These are phyloP conservation scores for Aurelia sp. DNA, from an alignment of 30 jellyfish, hydroid and myxozoan genomes.

Conservation along the genomic window DNA sequence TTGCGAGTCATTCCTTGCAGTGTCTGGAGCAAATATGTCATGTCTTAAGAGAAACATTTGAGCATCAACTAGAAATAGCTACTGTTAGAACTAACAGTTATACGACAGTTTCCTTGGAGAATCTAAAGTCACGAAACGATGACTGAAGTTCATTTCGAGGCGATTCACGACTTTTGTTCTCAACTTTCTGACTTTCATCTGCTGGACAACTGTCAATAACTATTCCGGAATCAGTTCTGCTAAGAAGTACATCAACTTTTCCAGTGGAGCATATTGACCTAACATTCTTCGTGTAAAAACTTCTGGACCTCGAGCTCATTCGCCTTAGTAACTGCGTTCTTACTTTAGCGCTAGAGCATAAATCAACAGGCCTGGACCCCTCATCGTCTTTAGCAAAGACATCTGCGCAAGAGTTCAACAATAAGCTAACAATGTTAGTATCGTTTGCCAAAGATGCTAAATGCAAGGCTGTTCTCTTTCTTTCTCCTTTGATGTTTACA, in stretches of 20 bases:
- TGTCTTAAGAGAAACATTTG: background rate
- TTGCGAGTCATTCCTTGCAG: too few relatives aligned
- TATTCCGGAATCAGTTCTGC: conserved; percentile 43
- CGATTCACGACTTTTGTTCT: background rate
- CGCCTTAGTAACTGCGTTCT: conserved; percentile 16
- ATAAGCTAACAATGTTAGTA: conserved; percentile 14
- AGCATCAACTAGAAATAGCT: background rate
- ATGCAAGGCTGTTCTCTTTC: conserved; percentile 46
- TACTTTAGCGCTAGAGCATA: conserved; percentile 43
- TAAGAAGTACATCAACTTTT: background rate
- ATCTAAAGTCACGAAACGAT: conserved; percentile 31
- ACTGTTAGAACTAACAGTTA: background rate
- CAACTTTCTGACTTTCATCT: background rate
- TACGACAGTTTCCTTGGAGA: conserved; percentile 34
- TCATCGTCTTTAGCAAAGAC: conserved; percentile 43
- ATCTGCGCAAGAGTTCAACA: conserved; percentile 63
- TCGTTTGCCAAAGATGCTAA: conserved; percentile 25
- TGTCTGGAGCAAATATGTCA: background rate
- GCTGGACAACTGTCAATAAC: background rate
- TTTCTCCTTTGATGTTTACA: conserved; percentile 25
- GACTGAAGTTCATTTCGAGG: conserved; percentile 3
- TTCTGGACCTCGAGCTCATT: conserved; percentile 55
- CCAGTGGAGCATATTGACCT: background rate
- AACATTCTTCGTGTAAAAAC: conserved; percentile 22
- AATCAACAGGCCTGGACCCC: conserved; percentile 54